phyloP scores from a whole-genome alignment of 2,888 invertebrate genomes.

The Scaptomyza parva region DNA sequence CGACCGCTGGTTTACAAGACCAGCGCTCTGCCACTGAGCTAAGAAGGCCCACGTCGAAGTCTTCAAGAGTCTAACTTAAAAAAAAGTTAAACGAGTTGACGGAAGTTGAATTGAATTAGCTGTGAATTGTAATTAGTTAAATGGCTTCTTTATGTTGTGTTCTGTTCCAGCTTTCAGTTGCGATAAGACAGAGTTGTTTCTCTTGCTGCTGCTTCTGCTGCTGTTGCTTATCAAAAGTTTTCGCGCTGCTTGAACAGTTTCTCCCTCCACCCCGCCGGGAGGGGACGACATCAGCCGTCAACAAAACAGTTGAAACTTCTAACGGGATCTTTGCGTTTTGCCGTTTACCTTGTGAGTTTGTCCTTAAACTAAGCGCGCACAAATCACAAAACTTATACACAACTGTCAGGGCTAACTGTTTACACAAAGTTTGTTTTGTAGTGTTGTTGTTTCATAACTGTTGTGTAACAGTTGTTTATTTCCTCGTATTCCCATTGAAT shows the following conservation, averaged over 20 bases:
- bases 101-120: slow-evolving; percentile 67
- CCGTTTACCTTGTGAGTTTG: slow-evolving; percentile 27
- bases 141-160: slow-evolving; percentile 55
- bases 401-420: background rate
- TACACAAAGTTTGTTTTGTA: slow-evolving; percentile 21
- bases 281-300: background rate
- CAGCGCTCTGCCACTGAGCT: slow-evolving; percentile 61
- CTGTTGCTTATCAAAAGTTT: background rate
- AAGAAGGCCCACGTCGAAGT: slow-evolving; percentile 40
- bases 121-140: slow-evolving; percentile 66
- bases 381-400: slow-evolving; percentile 17
- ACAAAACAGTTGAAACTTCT: slow-evolving; percentile 29
- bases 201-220: background rate
- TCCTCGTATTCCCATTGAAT: background rate
- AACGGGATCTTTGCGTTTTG: slow-evolving; percentile 17
- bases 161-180: slow-evolving; percentile 3
- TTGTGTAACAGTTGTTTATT: slow-evolving; percentile 6
- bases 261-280: too few relatives aligned
- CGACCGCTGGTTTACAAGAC: slow-evolving; percentile 64
- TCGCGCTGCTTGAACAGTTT: too few relatives aligned
- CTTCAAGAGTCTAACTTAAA: too few relatives aligned
- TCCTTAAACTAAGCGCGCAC: slow-evolving; percentile 12
- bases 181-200: slow-evolving; percentile 37
- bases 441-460: background rate
- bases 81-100: slow-evolving; percentile 21